A percentile compares a stretch with the other conserved stretches of the same genome.
phyloP scores from a whole-genome alignment of 2,888 invertebrate genomes.

The Drosophila hamatofila region DNA sequence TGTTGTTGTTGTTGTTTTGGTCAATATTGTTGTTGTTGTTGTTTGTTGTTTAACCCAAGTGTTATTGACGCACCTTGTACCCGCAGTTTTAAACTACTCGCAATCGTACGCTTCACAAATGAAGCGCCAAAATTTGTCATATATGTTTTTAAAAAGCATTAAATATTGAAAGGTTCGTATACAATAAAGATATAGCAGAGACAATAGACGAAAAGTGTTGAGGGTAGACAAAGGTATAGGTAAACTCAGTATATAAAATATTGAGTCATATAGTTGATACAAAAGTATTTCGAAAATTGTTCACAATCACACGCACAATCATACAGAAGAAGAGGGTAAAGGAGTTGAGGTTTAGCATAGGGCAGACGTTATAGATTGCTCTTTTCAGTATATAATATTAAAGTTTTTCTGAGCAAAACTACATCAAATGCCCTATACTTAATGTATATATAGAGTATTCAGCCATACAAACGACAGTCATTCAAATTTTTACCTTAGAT shows the following conservation, averaged over 20 bases:
- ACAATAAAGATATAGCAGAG: conserved; percentile 44
- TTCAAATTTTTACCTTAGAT: conserved; percentile 93
- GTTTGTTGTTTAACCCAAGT: conserved; percentile 56
- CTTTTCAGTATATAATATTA: too few relatives aligned
- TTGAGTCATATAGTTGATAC: conserved; percentile 15
- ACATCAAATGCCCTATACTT: conserved; percentile 11
- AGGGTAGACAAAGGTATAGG: conserved; percentile 20
- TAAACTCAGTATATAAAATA: conserved; percentile 19
- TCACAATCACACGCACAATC: conserved; percentile 55
- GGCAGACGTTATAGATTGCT: neutral
- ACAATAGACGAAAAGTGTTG: conserved; percentile 24
- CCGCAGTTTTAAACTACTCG: conserved; percentile 56
- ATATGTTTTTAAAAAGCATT: conserved; percentile 57
- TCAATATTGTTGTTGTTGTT: conserved; percentile 54
- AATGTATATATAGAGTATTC: conserved; percentile 17
- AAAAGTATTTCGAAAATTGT: conserved; percentile 36
- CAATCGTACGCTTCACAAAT: conserved; percentile 30
- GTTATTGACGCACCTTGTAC: conserved; percentile 80
- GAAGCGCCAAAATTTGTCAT: conserved; percentile 29
- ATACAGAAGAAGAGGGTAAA: conserved; percentile 20
- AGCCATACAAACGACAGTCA: conserved; percentile 46
- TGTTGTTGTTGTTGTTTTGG: conserved; percentile 60
- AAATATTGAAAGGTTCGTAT: conserved; percentile 48
- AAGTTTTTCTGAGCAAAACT: neutral
- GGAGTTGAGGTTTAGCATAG: conserved; percentile 7